Percentiles rank a stretch among this genome's conserved stretches.
Evolutionary conservation across 2,797 vertebrate genomes (phyloP).

Genomic region (Poliocrania exsul): DNA sequence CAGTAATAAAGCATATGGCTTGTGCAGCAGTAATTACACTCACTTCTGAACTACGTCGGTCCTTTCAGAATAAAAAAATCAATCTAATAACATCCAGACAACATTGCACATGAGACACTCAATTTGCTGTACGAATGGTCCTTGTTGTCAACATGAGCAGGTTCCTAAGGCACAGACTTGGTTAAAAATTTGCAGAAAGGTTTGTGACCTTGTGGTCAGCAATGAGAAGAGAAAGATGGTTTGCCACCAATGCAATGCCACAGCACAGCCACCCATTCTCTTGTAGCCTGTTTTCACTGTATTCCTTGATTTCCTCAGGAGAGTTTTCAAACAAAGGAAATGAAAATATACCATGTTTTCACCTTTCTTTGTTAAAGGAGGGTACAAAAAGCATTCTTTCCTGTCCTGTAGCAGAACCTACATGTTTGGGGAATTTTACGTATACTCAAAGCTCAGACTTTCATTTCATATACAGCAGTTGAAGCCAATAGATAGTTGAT

Average conservation of each 20-base stretch:
- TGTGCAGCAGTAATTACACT: background rate
- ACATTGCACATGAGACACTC: background rate
- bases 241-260: background rate
- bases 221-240: background rate
- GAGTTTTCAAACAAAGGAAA: background rate
- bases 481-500: background rate
- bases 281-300: background rate
- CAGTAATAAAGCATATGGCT: background rate
- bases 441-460: background rate
- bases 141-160: background rate
- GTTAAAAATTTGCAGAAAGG: background rate
- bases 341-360: background rate
- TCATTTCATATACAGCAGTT: background rate
- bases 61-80: background rate
- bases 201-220: background rate
- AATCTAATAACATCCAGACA: conserved; percentile 46
- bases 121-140: background rate
- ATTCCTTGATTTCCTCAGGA: background rate
- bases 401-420: background rate
- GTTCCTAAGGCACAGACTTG: background rate
- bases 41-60: background rate
- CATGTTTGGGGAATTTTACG: background rate
- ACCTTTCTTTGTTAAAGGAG: background rate
- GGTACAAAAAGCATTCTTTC: background rate
- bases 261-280: background rate